Evolutionary conservation across 2,797 vertebrate genomes (phyloP).

Genomic region (Neostethus bicornis): DNA sequence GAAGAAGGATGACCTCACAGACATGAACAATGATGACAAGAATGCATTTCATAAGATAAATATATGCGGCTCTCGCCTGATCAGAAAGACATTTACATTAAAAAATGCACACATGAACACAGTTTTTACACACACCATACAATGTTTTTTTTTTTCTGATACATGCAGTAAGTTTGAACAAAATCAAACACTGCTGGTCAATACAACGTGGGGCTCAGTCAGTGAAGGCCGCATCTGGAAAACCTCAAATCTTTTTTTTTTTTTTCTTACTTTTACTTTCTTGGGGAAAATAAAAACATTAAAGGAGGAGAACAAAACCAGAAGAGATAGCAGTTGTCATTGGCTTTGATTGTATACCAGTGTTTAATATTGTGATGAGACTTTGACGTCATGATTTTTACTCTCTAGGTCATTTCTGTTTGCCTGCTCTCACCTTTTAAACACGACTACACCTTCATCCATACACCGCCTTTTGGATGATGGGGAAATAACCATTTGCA

Average conservation of each 20-base stretch:
- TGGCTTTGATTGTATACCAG: constrained; percentile 87
- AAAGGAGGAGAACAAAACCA: constrained; percentile 56
- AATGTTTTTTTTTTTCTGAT: constrained; percentile 56
- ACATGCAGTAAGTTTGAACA: constrained; percentile 54
- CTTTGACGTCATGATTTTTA: constrained; percentile 20
- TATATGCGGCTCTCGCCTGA: constrained; percentile 65
- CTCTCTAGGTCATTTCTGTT: constrained; percentile 19
- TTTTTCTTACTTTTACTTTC: constrained; percentile 73
- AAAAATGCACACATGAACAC: constrained; percentile 46
- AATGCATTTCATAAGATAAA: constrained; percentile 50
- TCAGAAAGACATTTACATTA: constrained; percentile 67
- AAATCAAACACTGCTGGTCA: constrained; percentile 68
- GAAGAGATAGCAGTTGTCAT: constrained; percentile 72
- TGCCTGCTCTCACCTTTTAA: constrained; percentile 28
- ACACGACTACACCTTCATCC: constrained; percentile 14
- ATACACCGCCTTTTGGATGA: constrained; percentile 20
- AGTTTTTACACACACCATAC: constrained; percentile 32
- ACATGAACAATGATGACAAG: constrained; percentile 35
- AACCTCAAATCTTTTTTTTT: constrained; percentile 77
- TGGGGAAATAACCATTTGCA: constrained; percentile 6
- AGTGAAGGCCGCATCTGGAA: constrained; percentile 70
- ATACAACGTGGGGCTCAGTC: constrained; percentile 57
- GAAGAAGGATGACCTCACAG: constrained; percentile 39
- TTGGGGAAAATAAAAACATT: constrained; percentile 75
- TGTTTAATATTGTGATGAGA: constrained; percentile 77